Conservation (phyloP, 2,888 invertebrate genomes). For the Bellardia bayeri region DNA sequence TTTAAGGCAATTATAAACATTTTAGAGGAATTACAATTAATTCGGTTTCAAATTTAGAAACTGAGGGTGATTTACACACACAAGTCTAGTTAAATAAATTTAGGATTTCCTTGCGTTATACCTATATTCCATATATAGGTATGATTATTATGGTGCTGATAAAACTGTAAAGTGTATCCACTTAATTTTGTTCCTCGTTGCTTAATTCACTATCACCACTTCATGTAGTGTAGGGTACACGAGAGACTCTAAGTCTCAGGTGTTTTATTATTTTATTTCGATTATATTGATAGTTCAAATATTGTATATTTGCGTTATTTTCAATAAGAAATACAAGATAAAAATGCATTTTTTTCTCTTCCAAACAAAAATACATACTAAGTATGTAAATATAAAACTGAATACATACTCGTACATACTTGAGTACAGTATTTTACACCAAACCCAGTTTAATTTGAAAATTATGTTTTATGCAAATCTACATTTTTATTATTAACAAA, state of each 20-base stretch:
- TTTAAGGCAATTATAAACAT: no score
- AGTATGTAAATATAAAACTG: conserved; percentile 29
- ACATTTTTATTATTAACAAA: conserved; percentile 35
- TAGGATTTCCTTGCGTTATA: no score
- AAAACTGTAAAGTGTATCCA: no score
- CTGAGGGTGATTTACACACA: no score
- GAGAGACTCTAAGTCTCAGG: conserved; percentile 60
- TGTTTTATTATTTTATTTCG: conserved; percentile 49
- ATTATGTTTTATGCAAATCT: conserved; percentile 79
- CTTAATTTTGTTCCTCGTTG: no score
- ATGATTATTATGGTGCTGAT: no score
- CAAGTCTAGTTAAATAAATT: no score
- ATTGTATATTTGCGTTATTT: conserved; percentile 37
- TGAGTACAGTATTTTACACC: conserved; percentile 38
- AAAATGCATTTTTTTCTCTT: conserved; percentile 29
- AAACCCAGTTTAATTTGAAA: conserved; percentile 77
- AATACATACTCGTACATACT: background rate
- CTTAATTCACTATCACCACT: background rate
- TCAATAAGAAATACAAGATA: conserved; percentile 50
- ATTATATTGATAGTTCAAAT: conserved; percentile 43
- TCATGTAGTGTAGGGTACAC: conserved; percentile 3
- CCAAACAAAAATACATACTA: conserved; percentile 32
- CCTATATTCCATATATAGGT: no score
- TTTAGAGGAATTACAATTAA: no score
- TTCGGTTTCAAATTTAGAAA: no score